Conservation (phyloP, 2,113 vertebrate species). For the Entosphenus tridentatus region DNA sequence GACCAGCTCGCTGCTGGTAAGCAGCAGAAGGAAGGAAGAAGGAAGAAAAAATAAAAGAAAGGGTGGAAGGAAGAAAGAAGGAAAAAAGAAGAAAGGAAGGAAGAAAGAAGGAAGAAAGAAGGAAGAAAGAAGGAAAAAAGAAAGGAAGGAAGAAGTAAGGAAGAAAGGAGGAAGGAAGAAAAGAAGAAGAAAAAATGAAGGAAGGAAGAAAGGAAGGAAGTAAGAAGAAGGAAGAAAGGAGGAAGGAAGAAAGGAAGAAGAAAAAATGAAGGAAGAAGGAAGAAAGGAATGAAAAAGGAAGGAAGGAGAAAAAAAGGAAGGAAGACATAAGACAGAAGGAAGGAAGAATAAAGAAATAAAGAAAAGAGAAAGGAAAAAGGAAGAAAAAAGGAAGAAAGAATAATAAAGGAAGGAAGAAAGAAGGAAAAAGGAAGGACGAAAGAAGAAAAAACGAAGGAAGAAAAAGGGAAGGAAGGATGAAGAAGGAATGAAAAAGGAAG, state of each 20-base stretch:
- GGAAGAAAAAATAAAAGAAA: not conserved
- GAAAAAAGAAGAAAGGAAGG: not conserved
- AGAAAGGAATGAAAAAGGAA: not conserved
- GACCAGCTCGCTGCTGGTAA: no score
- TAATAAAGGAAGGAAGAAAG: not conserved
- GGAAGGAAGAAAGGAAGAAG: not conserved
- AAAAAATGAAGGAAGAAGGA: not conserved
- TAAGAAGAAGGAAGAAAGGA: not conserved
- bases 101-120: not conserved
- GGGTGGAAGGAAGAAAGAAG: not conserved
- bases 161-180: not conserved
- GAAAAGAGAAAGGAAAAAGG: no score
- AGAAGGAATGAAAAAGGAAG: not conserved
- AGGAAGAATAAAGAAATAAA: no score
- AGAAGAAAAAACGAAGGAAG: no score
- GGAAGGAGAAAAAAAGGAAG: not conserved
- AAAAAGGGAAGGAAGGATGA: no score
- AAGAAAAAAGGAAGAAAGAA: not conserved
- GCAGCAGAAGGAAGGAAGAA: not conserved
- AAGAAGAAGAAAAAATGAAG: not conserved
- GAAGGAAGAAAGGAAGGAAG: not conserved
- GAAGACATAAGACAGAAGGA: no score
- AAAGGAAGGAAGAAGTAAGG: no score
- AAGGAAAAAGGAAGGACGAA: no score
- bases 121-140: no score